These are phyloP conservation scores for Azorinus chamasolen DNA, from an alignment of 2,888 invertebrate species.

Conservation along the genomic window DNA sequence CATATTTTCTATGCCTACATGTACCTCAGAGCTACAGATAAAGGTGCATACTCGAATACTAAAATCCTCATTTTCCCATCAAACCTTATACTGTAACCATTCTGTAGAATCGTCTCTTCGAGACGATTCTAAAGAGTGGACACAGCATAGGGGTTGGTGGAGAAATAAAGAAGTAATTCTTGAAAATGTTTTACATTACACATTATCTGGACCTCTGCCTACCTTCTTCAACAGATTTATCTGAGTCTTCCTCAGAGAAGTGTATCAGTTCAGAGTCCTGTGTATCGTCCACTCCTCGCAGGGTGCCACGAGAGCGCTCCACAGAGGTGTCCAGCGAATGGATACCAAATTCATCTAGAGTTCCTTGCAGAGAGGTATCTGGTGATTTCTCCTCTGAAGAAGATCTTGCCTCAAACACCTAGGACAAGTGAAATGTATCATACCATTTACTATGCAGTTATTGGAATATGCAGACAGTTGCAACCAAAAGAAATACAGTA, in stretches of 20 bases:
- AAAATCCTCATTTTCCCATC: too few species aligned
- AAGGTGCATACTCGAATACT: too few species aligned
- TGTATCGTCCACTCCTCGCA: slow-evolving; percentile 60
- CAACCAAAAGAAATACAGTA: background rate
- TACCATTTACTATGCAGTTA: too few species aligned
- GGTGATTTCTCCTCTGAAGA: slow-evolving; percentile 23
- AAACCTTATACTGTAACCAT: too few species aligned
- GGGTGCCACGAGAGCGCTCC: slow-evolving; percentile 58
- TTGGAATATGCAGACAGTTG: background rate
- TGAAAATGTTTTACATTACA: too few species aligned
- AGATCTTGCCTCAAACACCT: slow-evolving; percentile 28
- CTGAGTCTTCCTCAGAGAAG: slow-evolving; percentile 60
- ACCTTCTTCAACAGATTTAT: slow-evolving; percentile 63
- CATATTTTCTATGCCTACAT: too few species aligned
- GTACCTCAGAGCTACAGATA: too few species aligned
- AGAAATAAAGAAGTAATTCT: too few species aligned
- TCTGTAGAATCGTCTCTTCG: too few species aligned
- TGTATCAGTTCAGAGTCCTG: slow-evolving; percentile 57
- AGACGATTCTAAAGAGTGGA: too few species aligned
- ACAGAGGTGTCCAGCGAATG: slow-evolving; percentile 55
- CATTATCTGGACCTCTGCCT: too few species aligned
- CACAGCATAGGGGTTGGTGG: too few species aligned
- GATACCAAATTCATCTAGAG: slow-evolving; percentile 50
- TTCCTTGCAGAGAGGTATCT: slow-evolving; percentile 36
- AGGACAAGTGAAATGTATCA: background rate